Percentiles rank a stretch among this genome's conserved stretches.
phyloP scores from a whole-genome alignment of 2,113 vertebrate genomes.

The Ibidorhyncha struthersii region DNA sequence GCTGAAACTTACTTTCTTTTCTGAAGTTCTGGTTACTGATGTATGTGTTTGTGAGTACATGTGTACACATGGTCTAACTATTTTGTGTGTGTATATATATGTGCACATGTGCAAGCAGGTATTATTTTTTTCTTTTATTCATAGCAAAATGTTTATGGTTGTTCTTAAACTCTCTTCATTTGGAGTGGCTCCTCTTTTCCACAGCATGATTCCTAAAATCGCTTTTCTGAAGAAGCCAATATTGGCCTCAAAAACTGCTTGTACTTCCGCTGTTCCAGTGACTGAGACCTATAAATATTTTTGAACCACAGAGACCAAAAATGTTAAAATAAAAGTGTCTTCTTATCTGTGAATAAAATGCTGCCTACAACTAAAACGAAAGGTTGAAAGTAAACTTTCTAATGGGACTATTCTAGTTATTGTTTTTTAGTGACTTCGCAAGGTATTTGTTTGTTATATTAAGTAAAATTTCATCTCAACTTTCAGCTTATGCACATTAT shows the following conservation, averaged over 20 bases:
- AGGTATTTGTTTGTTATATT: not conserved
- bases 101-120: accelerated
- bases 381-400: not conserved
- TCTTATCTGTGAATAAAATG: not conserved
- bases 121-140: not conserved
- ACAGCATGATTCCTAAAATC: not conserved
- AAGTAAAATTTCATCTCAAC: not conserved
- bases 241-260: not conserved
- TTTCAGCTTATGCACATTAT: not conserved
- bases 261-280: not conserved
- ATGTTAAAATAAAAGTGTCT: not conserved
- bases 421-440: not conserved
- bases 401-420: not conserved
- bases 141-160: not conserved
- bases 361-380: not conserved
- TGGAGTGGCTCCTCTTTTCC: not conserved
- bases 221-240: not conserved
- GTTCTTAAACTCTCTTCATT: not conserved
- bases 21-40: not conserved
- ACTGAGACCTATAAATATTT: not conserved
- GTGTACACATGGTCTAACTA: not conserved
- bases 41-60: not conserved
- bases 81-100: not conserved
- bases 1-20: not conserved
- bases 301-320: not conserved